Percentiles rank a stretch among this genome's conserved stretches.
phyloP scores from a whole-genome alignment of 2,113 vertebrate genomes.

The Lamprologus ornatipinnis region DNA sequence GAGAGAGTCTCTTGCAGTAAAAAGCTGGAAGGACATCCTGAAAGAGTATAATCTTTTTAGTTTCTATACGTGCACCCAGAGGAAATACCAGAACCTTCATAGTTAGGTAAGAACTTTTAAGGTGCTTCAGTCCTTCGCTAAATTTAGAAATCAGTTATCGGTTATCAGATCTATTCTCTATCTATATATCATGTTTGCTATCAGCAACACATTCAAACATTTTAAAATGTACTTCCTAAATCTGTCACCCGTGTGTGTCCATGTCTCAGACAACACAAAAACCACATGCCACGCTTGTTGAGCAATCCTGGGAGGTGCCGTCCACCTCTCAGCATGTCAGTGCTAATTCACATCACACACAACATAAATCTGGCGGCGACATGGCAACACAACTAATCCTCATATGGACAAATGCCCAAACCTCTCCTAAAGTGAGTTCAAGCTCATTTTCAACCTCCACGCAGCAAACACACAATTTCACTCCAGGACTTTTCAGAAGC shows the following conservation, averaged over 20 bases:
- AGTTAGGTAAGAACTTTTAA: background rate
- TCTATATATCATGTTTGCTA: background rate
- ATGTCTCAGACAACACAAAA: background rate
- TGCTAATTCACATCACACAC: background rate
- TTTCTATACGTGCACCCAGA: background rate
- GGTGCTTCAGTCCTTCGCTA: background rate
- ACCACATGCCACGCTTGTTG: background rate
- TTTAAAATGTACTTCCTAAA: background rate
- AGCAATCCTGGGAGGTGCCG: background rate
- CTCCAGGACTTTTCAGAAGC: background rate
- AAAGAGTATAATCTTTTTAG: background rate
- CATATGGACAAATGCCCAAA: background rate
- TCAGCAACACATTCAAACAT: background rate
- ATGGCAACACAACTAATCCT: background rate
- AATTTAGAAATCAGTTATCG: background rate
- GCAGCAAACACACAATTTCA: background rate
- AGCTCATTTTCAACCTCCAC: background rate
- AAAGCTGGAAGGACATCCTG: background rate
- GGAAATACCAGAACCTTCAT: background rate
- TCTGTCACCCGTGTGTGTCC: background rate
- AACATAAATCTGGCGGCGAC: background rate
- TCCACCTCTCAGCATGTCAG: background rate
- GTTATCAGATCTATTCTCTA: background rate
- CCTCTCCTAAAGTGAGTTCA: background rate
- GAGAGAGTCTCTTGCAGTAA: background rate